Evolutionary conservation across 1,140 invertebrate species (phyloP).

Genomic region (Formica exsecta): DNA sequence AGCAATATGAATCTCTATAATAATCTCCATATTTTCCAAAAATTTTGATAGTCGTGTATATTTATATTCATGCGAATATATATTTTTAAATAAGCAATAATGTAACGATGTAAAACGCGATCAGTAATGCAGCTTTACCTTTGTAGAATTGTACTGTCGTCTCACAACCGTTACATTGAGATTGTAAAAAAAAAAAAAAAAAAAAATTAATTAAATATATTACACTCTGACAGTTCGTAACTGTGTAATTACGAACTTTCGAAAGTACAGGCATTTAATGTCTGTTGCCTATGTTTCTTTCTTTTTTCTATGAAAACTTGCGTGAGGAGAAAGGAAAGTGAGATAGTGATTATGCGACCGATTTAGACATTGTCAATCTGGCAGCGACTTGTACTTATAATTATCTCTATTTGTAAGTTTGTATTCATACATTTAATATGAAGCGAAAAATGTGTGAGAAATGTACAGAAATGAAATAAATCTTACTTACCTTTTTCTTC

Average conservation of each 20-base stretch:
- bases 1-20: constrained; percentile 44
- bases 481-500: constrained; percentile 63
- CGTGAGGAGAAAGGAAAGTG: constrained; percentile 49
- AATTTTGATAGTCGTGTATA: constrained; percentile 52
- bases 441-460: constrained; percentile 25
- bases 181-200: constrained; percentile 30
- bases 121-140: constrained; percentile 40
- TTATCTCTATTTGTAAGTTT: constrained; percentile 39
- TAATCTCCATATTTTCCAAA: constrained; percentile 53
- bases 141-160: constrained; percentile 47
- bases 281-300: neutral
- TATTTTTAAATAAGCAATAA: constrained; percentile 63
- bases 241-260: constrained; percentile 20
- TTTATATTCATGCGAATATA: constrained; percentile 51
- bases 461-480: constrained; percentile 51
- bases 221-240: constrained; percentile 30
- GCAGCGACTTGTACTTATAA: constrained; percentile 53
- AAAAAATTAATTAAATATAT: constrained; percentile 27
- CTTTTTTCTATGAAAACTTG: constrained; percentile 14
- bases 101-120: constrained; percentile 47
- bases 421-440: constrained; percentile 22
- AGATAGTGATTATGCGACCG: constrained; percentile 32
- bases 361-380: constrained; percentile 19
- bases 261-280: neutral
- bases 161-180: constrained; percentile 32